Conservation (phyloP, 2,113 vertebrate genomes). For the Ovis canadensis region DNA sequence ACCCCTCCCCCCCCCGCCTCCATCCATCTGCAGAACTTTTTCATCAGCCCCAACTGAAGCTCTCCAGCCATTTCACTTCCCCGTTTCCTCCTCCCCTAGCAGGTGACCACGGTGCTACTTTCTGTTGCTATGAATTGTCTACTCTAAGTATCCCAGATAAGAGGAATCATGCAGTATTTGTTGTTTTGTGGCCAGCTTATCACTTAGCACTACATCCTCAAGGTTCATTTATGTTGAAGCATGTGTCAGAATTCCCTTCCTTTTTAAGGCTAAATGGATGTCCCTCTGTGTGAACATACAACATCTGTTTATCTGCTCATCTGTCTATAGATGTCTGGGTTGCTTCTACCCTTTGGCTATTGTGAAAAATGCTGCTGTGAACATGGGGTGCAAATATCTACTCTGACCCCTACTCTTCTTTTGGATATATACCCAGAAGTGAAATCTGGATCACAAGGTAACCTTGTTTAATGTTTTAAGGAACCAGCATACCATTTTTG, state of each 20-base stretch:
- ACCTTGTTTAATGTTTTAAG: neutral
- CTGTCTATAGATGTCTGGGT: neutral
- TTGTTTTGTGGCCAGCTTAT: neutral
- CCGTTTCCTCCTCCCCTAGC: no score
- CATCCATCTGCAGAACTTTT: neutral
- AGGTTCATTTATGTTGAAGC: neutral
- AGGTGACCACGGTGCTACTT: no score
- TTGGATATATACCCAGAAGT: neutral
- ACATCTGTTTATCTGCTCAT: neutral
- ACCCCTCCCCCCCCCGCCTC: no score
- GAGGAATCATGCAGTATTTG: neutral
- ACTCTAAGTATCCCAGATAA: neutral
- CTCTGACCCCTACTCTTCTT: neutral
- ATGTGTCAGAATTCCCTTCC: neutral
- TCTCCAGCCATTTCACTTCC: accelerated
- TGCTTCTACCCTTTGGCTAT: neutral
- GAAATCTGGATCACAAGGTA: neutral
- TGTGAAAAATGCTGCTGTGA: neutral
- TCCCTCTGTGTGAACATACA: neutral
- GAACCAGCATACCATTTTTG: neutral
- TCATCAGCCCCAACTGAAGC: neutral
- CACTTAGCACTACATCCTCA: neutral
- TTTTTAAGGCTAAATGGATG: neutral
- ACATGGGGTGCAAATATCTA: neutral
- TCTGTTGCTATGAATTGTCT: neutral